These are phyloP conservation scores for Amphimedon queenslandica DNA, from an alignment of 37 sponge, comb jelly and placozoan species.

Conservation along the genomic window DNA sequence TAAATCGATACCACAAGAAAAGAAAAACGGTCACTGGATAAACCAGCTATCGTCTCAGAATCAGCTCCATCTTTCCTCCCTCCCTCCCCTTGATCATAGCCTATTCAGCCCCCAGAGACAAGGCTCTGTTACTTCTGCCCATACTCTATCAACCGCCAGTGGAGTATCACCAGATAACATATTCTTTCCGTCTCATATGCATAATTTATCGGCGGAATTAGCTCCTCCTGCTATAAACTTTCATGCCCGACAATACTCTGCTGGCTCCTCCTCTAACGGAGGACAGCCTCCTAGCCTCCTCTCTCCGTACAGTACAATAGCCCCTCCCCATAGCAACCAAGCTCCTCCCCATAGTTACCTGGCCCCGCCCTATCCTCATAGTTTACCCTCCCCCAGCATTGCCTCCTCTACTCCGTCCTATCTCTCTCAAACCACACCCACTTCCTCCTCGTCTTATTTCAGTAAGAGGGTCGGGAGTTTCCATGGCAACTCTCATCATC, in stretches of 20 bases:
- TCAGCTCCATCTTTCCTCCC: slow-evolving; percentile 19
- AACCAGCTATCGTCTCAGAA: slow-evolving; percentile 33
- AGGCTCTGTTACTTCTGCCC: slow-evolving; percentile 1
- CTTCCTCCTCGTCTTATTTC: not conserved
- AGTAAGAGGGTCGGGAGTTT: not conserved
- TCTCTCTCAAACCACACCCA: not conserved
- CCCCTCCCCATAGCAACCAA: not conserved
- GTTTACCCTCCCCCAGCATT: not conserved
- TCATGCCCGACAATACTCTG: not conserved
- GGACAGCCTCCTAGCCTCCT: not conserved
- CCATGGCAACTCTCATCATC: not conserved
- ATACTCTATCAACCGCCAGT: not conserved
- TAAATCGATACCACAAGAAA: slow-evolving; percentile 1
- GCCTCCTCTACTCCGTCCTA: not conserved
- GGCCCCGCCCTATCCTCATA: too few species aligned
- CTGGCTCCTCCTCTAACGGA: not conserved
- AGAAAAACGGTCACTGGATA: slow-evolving; percentile 46
- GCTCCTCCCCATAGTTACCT: not conserved
- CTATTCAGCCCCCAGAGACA: not conserved
- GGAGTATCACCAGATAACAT: slow-evolving; percentile 6
- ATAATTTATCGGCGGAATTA: not conserved
- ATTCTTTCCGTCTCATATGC: not conserved
- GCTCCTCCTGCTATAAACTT: not conserved
- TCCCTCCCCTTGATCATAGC: not conserved
- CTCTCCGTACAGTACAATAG: not conserved